Conservation (phyloP, 2,888 invertebrate species). For the Syrphus vitripennis region DNA sequence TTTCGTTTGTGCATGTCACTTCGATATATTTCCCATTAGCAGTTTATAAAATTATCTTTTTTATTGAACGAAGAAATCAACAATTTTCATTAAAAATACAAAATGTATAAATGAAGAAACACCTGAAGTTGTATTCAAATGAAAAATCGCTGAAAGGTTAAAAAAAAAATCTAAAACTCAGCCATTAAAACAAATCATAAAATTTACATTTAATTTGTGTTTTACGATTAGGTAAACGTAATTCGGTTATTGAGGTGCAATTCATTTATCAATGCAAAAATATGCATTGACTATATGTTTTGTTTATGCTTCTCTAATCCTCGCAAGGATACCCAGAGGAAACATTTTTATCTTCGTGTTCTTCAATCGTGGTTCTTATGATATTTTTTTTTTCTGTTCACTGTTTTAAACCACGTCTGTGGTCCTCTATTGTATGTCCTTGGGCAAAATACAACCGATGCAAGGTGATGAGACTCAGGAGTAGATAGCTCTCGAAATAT, state of each 20-base stretch:
- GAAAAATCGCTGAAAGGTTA: not conserved
- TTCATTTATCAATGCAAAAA: slow-evolving; percentile 51
- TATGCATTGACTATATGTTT: slow-evolving; percentile 3
- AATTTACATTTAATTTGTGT: slow-evolving; percentile 51
- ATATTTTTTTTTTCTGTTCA: slow-evolving; percentile 8
- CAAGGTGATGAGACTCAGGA: slow-evolving; percentile 12
- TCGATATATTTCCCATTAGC: too few species aligned
- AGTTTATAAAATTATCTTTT: too few species aligned
- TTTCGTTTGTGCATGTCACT: too few species aligned
- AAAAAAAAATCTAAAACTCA: not conserved
- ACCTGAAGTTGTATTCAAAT: not conserved
- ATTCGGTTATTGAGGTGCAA: slow-evolving; percentile 30
- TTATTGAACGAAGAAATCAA: too few species aligned
- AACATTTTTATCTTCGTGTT: slow-evolving; percentile 39
- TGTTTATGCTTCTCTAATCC: not conserved
- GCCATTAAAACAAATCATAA: not conserved
- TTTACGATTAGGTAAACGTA: slow-evolving; percentile 42
- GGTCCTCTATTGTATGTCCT: slow-evolving; percentile 23
- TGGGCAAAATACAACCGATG: slow-evolving; percentile 31
- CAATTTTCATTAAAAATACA: too few species aligned
- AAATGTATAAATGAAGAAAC: not conserved
- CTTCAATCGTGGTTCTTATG: slow-evolving; percentile 7
- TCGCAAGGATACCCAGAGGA: not conserved
- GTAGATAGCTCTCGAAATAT: not conserved
- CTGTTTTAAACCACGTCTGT: slow-evolving; percentile 10